Evolutionary conservation across 53 echinoderm and acorn worm genomes (phyloP).

Genomic region (Astropecten irregularis): DNA sequence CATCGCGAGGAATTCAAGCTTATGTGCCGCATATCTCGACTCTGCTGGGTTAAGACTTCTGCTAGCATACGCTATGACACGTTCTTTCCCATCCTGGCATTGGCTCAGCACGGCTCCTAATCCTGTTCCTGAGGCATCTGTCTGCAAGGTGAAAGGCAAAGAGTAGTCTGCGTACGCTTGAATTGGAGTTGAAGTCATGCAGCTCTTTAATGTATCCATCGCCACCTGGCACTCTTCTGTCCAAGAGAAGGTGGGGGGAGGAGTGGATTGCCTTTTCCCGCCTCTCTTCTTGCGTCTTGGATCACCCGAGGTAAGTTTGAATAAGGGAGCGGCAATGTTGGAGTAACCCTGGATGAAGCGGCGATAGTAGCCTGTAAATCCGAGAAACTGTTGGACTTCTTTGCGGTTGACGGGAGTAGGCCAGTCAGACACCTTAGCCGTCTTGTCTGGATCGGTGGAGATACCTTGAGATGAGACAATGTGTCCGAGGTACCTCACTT

Average conservation of each 20-base stretch:
- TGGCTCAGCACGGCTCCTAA: constrained; percentile 24
- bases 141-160: constrained; percentile 11
- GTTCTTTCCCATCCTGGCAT: constrained; percentile 1
- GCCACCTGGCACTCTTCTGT: no score
- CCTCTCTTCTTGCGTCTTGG: no score
- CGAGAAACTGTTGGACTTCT: not conserved
- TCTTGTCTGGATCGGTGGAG: constrained; percentile 1
- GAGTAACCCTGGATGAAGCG: not conserved
- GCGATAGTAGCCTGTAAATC: constrained; percentile 10
- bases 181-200: not conserved
- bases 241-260: no score
- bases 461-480: constrained; percentile 30
- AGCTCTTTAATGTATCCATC: no score
- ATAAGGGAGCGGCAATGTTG: constrained; percentile 4
- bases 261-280: no score
- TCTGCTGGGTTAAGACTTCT: constrained; percentile 45
- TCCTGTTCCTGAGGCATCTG: constrained; percentile 12
- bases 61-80: not conserved
- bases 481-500: constrained; percentile 3
- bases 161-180: constrained; percentile 29
- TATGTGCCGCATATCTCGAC: constrained; percentile 53
- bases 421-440: not conserved
- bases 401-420: not conserved
- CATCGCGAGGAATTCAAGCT: constrained; percentile 61
- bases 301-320: not conserved